Base-by-base conservation (phyloP, 2,888 invertebrate genomes). In the Plagodis pulveraria region DNA sequence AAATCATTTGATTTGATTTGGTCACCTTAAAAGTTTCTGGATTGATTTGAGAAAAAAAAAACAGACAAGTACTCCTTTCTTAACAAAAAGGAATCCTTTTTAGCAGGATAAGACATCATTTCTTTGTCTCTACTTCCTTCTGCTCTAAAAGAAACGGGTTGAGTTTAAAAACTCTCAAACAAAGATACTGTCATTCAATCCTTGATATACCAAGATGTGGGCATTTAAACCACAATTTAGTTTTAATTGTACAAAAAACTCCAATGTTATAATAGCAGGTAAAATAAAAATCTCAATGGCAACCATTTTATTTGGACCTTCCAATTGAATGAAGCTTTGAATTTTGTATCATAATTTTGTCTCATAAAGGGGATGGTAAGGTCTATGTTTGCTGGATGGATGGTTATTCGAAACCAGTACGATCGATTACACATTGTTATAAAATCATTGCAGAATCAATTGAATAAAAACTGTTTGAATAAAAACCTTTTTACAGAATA, bases 371-470 rank as follows among this genome's bases (percentile, higher is more conserved):
- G 11, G 2, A 56, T 22, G 35, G 5, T 36, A 45, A 53, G 69
- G 40, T 61, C 62, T 49, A 7, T 10, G 34, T 60, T 71, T 40
- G 48, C 64, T 79, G 81, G 84, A 51, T 57, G 46, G 6, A 36
- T 58, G 59, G 81, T 79, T 76, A 84, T 85, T 83, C 71, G 80
- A 86, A 84, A 85, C 86, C 86, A 77, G 73, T 80, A 79, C 81
- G 89, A 89, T 89, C 90, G 80, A 89, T 90, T 89, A 89, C 90
- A 73, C 61, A 84, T 87, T 90, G 87, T 87, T 76, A 63, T 36
- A 58, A 73, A 74, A 72, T 61, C 78, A 78, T 81, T 77, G 56
- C 40, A 10, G 47, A 58, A 62, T 63, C 65, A 57, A 83, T 80
- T 84, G 81, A 80, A 81, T 78, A 74, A 83, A 81, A 77, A 80